Base-by-base conservation (phyloP, 2,888 invertebrate genomes). In the Saturnia japonica region DNA sequence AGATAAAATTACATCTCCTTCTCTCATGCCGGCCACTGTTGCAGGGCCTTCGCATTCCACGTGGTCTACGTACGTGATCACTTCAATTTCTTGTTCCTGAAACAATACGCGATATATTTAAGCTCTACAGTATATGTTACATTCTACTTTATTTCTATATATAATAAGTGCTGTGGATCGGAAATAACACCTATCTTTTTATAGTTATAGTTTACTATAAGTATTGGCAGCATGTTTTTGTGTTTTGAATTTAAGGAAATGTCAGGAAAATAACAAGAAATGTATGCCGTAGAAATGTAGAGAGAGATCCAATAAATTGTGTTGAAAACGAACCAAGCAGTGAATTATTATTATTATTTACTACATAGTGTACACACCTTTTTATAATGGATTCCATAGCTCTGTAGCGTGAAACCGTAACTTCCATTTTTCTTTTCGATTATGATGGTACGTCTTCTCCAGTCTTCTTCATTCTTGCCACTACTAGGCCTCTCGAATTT, bases 61-160 rank as follows among this genome's bases (percentile, higher is more conserved):
- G 87, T 98, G 98, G 86, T 99, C 99, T 67, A 99, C 99, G 86
- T 99, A 99, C 0, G 99, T 99, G 72, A 99, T 98, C 94, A 99
- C 97, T 90, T 99, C 99, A 73, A 99, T 97, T 88, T 98, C 98
- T 86, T 97, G 97, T 81, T 98, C 98, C 92, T 94, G 82, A 14
- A 77, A 70, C 60, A 69, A 66, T 54, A 22, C 54, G 19, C 22
- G 22, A 11, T 54, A 22, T 22, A 22, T 22, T 22, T 54, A 54
- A 11, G n/a, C n/a, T 22, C 22, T 54, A 22, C 22, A 54, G 11
- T 22, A 34, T 16, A 25, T 16, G 8, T 68, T 8, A 51, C 60
- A 45, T 47, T 45, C 0, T 34, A 22, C 34, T n/a, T 22, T n/a
- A 42, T 40, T 68, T 45, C n/a, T n/a, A 34, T 34, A 34, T 34